A percentile compares a stretch with the other conserved stretches of the same genome.
phyloP scores from a whole-genome alignment of 2,888 invertebrate genomes.

The Chydorus sphaericus region DNA sequence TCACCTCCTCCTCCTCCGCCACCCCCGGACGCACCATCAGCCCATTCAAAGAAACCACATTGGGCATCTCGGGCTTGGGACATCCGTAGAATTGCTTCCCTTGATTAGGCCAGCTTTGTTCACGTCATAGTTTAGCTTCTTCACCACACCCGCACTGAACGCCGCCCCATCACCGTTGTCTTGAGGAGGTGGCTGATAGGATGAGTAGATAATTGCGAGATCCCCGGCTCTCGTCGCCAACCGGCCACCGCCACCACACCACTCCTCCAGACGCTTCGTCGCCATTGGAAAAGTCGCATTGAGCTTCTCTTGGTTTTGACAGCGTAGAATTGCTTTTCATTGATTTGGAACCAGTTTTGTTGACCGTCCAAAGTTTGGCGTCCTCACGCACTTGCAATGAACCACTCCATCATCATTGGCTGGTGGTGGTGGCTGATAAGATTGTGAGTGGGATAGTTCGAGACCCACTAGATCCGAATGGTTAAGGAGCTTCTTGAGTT shows the following conservation, averaged over 20 bases:
- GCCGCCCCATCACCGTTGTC: slow-evolving; percentile 26
- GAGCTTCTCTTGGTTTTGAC: slow-evolving; percentile 39
- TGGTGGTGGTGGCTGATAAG: neutral
- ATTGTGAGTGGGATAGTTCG: no score
- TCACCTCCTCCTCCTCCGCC: slow-evolving; percentile 11
- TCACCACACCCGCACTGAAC: slow-evolving; percentile 39
- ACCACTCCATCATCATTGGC: slow-evolving; percentile 22
- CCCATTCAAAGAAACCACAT: slow-evolving; percentile 41
- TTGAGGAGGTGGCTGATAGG: neutral
- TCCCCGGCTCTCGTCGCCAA: no score
- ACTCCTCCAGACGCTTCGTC: slow-evolving; percentile 26
- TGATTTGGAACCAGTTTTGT: slow-evolving; percentile 73
- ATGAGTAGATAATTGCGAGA: neutral
- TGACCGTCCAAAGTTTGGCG: slow-evolving; percentile 47
- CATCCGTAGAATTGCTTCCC: slow-evolving; percentile 69
- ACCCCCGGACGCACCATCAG: slow-evolving; percentile 28
- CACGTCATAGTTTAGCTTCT: slow-evolving; percentile 44
- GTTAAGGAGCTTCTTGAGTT: no score
- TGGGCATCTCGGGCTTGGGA: slow-evolving; percentile 34
- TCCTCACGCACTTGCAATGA: slow-evolving; percentile 42
- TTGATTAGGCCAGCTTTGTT: slow-evolving; percentile 69
- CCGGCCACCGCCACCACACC: slow-evolving; percentile 14
- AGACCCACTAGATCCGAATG: no score
- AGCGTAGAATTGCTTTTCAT: slow-evolving; percentile 61
- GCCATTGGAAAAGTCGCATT: slow-evolving; percentile 37